These are phyloP conservation scores for Chalcis sispes DNA, from an alignment of 2,888 invertebrate species.

Conservation along the genomic window DNA sequence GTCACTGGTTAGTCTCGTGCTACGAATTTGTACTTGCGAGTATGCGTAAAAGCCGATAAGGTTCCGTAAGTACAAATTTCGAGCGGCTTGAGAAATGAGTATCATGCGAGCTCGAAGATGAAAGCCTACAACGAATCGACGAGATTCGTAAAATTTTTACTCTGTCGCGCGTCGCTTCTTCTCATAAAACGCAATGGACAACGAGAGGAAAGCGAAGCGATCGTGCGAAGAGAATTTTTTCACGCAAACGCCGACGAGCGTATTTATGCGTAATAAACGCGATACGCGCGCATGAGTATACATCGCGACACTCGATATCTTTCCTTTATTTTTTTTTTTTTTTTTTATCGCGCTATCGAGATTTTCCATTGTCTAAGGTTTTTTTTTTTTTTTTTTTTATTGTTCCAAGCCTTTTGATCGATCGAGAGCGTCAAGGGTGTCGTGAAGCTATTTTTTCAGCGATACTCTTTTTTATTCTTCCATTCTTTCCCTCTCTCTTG, in stretches of 20 bases:
- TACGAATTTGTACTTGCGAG: constrained; percentile 37
- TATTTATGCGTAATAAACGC: constrained; percentile 39
- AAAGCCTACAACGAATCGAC: too few relatives aligned
- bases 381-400: background rate
- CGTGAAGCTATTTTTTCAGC: too few relatives aligned
- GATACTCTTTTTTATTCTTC: too few relatives aligned
- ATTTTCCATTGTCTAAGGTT: background rate
- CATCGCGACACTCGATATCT: too few relatives aligned
- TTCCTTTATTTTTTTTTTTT: background rate
- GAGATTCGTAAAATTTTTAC: constrained; percentile 47
- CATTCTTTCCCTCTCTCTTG: too few relatives aligned
- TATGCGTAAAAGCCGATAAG: constrained; percentile 46
- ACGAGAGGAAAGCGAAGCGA: constrained; percentile 17
- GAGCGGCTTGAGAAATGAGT: too few relatives aligned
- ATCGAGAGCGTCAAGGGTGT: too few relatives aligned
- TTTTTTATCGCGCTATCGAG: too few relatives aligned
- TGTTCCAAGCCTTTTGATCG: too few relatives aligned
- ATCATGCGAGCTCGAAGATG: too few relatives aligned
- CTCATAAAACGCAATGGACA: constrained; percentile 46
- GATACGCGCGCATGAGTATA: constrained; percentile 27
- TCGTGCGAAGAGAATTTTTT: constrained; percentile 39
- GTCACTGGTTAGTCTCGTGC: too few relatives aligned
- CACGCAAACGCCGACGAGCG: background rate
- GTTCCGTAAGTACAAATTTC: too few relatives aligned
- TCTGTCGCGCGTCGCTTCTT: constrained; percentile 12